These are phyloP conservation scores for Notodonta ziczac DNA, from an alignment of 2,888 invertebrate genomes.

Conservation along the genomic window DNA sequence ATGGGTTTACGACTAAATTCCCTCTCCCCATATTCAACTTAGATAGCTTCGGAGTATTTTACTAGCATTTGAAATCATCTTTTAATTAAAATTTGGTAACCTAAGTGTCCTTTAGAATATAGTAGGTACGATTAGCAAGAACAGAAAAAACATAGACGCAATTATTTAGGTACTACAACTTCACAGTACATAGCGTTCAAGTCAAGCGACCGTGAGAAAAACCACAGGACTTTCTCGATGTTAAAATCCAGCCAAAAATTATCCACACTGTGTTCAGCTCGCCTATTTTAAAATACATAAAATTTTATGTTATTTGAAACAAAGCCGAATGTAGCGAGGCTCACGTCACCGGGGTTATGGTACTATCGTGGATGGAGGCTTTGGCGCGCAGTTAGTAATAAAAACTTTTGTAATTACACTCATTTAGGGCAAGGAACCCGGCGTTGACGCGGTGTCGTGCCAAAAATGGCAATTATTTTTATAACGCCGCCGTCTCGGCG, in stretches of 20 bases:
- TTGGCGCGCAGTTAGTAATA: slow-evolving; percentile 79
- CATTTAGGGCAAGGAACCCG: slow-evolving; percentile 76
- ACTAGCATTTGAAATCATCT: neutral
- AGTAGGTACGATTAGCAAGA: neutral
- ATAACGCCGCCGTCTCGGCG: slow-evolving; percentile 55
- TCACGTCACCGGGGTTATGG: slow-evolving; percentile 49
- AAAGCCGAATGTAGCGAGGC: slow-evolving; percentile 45
- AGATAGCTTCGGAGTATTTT: neutral
- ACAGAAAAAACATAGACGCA: neutral
- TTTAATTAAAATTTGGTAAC: neutral
- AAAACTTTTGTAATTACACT: slow-evolving; percentile 83
- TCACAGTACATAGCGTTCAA: slow-evolving; percentile 1
- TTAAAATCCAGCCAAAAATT: slow-evolving; percentile 8
- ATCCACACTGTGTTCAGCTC: slow-evolving; percentile 14
- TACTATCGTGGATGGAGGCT: slow-evolving; percentile 66
- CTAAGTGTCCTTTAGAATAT: no score
- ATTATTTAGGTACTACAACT: neutral
- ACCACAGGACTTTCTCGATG: slow-evolving; percentile 6
- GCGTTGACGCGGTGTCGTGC: slow-evolving; percentile 80
- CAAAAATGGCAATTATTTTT: slow-evolving; percentile 80
- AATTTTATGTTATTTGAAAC: slow-evolving; percentile 51
- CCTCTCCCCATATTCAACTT: neutral
- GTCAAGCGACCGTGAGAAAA: slow-evolving; percentile 2
- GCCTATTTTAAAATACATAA: slow-evolving; percentile 34
- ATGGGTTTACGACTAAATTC: neutral